Conservation (phyloP, 35 echinoderm and acorn worm species). For the Chiridota heheva region DNA sequence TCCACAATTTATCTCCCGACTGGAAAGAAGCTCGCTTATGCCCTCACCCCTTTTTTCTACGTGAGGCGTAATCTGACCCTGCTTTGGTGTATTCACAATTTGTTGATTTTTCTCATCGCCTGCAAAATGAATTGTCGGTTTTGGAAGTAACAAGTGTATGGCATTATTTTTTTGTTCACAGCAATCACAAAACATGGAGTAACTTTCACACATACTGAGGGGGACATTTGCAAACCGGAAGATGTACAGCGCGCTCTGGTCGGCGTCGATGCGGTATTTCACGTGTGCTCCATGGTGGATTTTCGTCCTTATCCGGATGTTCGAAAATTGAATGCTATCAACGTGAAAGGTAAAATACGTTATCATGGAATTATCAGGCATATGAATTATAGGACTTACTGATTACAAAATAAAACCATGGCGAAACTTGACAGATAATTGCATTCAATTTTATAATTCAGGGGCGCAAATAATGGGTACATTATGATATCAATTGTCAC, state of each 20-base stretch:
- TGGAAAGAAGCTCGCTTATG: too few species aligned
- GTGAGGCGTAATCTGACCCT: too few species aligned
- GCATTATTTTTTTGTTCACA: too few species aligned
- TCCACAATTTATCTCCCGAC: too few species aligned
- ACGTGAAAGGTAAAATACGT: constrained; percentile 27
- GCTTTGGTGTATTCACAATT: too few species aligned
- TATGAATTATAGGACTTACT: not conserved
- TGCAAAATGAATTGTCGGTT: too few species aligned
- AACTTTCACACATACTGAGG: not conserved
- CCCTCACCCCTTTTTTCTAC: too few species aligned
- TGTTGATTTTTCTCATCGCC: too few species aligned
- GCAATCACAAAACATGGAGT: too few species aligned
- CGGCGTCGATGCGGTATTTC: not conserved
- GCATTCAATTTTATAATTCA: not conserved
- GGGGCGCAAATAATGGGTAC: not conserved
- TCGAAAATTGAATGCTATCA: constrained; percentile 12
- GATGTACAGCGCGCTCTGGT: not conserved
- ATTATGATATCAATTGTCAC: too few species aligned
- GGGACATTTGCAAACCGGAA: not conserved
- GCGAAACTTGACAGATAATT: not conserved
- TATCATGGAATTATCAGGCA: not conserved
- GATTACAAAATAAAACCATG: not conserved
- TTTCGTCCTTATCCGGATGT: constrained; percentile 9
- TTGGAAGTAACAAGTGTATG: too few species aligned
- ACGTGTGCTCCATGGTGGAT: constrained; percentile 7